Evolutionary conservation across 2,797 vertebrate species (phyloP), one percentile per base, ranked within the genome.

Genomic region (Dicrostonyx torquatus): DNA sequence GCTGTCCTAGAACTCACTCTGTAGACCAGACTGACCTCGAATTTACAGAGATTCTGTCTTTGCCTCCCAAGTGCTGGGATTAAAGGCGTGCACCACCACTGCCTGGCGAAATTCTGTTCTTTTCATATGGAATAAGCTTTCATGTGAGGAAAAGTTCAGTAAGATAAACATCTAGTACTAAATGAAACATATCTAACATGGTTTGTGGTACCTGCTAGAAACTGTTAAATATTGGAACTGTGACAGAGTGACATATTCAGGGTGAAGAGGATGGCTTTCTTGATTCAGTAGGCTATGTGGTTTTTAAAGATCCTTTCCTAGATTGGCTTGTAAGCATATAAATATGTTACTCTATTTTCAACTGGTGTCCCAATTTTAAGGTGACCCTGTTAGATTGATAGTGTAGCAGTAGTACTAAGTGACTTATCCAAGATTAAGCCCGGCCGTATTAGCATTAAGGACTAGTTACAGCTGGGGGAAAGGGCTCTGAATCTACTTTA

Each of bases 361-460:
- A 76, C 34, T 62, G 55, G 73, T 93, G 87, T 86, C 80, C 85
- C n/a, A 73, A 83, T 90, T 68, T 75, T 93, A 40, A 70, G 85
- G 45, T 68, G 45, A 62, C 66, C 78, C n/a, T 60, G 48, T 22
- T 78, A 72, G 85, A 24, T 48, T 62, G 48, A 78, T 37, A 83
- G 6, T 79, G 1, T 37, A 90, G 55, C 85, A 18, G 68, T 55
- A 75, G 66, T 90, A 87, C 64, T 55, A 73, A 95, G 88, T 77
- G 43, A 92, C 75, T 95, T 89, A 82, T 87, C 43, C n/a, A 85
- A 45, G 94, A 91, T 96, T 94, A 94, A 91, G 40, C 6, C 62
- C 4, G 15, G 83, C 64, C 70, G 89, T 48, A 2, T 92, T 84
- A 96, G 53, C 58, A 6, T 43, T 75, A 31, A 62, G 77, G 37